Percentiles rank a stretch among this genome's conserved stretches.
These are phyloP conservation scores for Andrena fulva DNA, from an alignment of 2,888 invertebrate species.

Conservation along the genomic window DNA sequence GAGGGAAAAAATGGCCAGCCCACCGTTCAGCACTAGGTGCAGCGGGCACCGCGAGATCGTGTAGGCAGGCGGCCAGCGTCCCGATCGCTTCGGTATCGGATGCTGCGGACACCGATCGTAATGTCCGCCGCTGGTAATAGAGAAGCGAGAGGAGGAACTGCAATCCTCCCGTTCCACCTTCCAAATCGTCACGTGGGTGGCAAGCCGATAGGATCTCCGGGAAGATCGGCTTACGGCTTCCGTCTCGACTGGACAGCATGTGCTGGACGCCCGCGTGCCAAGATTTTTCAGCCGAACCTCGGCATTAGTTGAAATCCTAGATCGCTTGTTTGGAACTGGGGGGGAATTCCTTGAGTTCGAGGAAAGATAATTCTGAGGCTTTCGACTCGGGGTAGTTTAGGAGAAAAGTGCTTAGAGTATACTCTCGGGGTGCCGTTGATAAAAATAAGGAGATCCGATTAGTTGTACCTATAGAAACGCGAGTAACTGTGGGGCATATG, in stretches of 20 bases:
- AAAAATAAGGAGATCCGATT: background rate
- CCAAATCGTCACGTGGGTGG: slow-evolving; percentile 65
- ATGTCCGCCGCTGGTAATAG: slow-evolving; percentile 64
- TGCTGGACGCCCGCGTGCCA: slow-evolving; percentile 31
- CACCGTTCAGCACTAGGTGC: slow-evolving; percentile 62
- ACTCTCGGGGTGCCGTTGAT: too few species aligned
- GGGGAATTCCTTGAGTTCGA: background rate
- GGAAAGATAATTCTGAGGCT: too few species aligned
- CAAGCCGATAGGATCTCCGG: slow-evolving; percentile 67
- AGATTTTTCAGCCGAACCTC: background rate
- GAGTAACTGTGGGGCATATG: background rate
- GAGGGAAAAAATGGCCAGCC: slow-evolving; percentile 62
- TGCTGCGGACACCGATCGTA: slow-evolving; percentile 68
- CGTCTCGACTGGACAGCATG: slow-evolving; percentile 53
- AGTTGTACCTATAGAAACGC: background rate
- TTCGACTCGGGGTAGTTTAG: too few species aligned
- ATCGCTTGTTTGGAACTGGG: slow-evolving; percentile 8
- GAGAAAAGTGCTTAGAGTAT: too few species aligned
- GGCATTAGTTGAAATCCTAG: slow-evolving; percentile 42
- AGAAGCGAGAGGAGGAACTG: slow-evolving; percentile 47
- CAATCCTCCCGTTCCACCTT: slow-evolving; percentile 55
- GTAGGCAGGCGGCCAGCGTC: slow-evolving; percentile 62
- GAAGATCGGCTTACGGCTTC: slow-evolving; percentile 72
- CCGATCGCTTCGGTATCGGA: slow-evolving; percentile 64
- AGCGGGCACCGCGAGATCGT: slow-evolving; percentile 45